These are phyloP conservation scores for Solenodon paradoxus DNA, from an alignment of 2,113 vertebrate species.

Conservation along the genomic window DNA sequence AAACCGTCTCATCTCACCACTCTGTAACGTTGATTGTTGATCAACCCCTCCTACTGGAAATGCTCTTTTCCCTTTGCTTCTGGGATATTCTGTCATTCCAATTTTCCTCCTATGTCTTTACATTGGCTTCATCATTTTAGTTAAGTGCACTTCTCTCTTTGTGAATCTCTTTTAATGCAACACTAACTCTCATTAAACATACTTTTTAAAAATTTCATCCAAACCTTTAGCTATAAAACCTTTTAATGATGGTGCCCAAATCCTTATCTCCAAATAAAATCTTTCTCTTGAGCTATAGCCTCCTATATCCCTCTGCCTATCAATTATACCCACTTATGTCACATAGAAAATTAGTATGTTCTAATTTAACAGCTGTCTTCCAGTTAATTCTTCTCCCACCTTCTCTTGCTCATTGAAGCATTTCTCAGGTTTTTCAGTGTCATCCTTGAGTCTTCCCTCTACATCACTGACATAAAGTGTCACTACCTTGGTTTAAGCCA, in stretches of 20 bases:
- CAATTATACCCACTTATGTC: neutral
- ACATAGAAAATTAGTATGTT: neutral
- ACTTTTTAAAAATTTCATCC: neutral
- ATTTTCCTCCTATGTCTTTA: neutral
- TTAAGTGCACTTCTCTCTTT: neutral
- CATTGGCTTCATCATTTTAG: neutral
- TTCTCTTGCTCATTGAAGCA: neutral
- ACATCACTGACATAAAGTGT: neutral
- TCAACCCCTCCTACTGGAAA: neutral
- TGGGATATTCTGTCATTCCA: neutral
- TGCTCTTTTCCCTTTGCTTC: neutral
- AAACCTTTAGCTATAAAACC: neutral
- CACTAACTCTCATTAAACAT: neutral
- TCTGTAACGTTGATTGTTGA: neutral
- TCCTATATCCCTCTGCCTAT: neutral
- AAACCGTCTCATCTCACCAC: neutral
- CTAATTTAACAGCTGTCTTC: neutral
- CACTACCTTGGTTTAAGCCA: neutral
- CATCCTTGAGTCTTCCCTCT: neutral
- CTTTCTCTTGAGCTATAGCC: neutral
- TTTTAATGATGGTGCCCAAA: neutral
- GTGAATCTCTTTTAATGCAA: neutral
- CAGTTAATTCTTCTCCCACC: neutral
- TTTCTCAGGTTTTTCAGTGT: neutral
- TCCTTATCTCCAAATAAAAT: neutral